A percentile compares a stretch with the other conserved stretches of the same genome.
Conservation (phyloP, 2,797 vertebrate species). For the Megaceryle alcyon region DNA sequence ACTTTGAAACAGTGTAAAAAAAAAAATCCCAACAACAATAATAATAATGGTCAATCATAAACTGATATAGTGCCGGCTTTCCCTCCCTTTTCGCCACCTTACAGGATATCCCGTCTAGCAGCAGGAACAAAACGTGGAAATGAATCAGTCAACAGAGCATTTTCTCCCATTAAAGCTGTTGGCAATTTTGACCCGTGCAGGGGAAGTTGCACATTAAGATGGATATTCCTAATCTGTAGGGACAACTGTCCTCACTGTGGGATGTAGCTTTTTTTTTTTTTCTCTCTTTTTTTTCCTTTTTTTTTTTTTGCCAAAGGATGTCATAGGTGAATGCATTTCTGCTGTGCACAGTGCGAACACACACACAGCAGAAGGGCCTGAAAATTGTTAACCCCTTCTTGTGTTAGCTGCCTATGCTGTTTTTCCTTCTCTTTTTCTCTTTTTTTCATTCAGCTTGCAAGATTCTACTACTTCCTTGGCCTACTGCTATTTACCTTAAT, state of each 20-base stretch:
- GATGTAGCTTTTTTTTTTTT: slow-evolving; percentile 6
- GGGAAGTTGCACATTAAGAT: slow-evolving; percentile 82
- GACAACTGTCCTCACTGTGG: slow-evolving; percentile 65
- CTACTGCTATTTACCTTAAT: slow-evolving; percentile 37
- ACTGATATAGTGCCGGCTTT: slow-evolving; percentile 72
- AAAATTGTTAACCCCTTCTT: slow-evolving; percentile 60
- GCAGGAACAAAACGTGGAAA: slow-evolving; percentile 86
- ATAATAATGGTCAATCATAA: slow-evolving; percentile 76
- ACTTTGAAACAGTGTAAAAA: slow-evolving; percentile 45
- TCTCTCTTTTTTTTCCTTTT: background rate
- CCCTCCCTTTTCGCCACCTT: slow-evolving; percentile 80
- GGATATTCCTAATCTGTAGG: slow-evolving; percentile 76
- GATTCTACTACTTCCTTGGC: background rate
- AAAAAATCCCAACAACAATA: slow-evolving; percentile 47
- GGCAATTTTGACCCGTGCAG: slow-evolving; percentile 78
- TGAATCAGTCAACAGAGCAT: slow-evolving; percentile 85
- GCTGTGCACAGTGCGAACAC: slow-evolving; percentile 50
- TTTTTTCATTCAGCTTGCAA: background rate
- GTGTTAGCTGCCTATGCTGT: background rate
- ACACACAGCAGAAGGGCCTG: slow-evolving; percentile 40
- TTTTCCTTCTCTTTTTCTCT: background rate
- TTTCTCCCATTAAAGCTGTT: slow-evolving; percentile 81
- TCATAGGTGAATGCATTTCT: slow-evolving; percentile 71
- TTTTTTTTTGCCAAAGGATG: slow-evolving; percentile 61
- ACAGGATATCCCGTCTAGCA: slow-evolving; percentile 85